phyloP scores from a whole-genome alignment of 2,113 vertebrate species.

The Craseonycteris thonglongyai region DNA sequence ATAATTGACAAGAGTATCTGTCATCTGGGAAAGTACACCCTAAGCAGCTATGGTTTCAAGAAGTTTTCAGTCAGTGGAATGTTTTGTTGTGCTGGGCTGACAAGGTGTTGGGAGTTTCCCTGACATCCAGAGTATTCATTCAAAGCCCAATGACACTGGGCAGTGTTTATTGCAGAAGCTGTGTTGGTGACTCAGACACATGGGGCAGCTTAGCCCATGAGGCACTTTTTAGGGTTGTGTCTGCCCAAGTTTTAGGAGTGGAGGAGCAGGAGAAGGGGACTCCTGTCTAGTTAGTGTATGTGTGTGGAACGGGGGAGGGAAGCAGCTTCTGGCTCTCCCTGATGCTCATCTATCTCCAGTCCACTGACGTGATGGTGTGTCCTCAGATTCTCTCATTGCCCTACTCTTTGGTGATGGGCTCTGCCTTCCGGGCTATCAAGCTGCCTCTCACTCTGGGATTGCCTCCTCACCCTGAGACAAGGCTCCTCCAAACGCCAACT shows the following conservation, averaged over 20 bases:
- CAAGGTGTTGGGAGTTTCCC: background rate
- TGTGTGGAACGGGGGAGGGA: too few species aligned
- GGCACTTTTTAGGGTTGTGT: background rate
- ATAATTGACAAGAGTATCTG: background rate
- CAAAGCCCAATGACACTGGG: background rate
- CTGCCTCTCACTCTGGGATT: background rate
- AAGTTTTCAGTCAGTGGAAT: background rate
- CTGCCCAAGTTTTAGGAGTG: background rate
- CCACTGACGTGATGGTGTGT: background rate
- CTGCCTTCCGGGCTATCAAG: background rate
- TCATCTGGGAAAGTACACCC: background rate
- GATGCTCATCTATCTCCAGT: background rate
- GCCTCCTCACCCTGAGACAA: background rate
- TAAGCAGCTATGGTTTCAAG: background rate
- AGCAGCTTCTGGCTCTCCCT: background rate
- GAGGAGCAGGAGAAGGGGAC: background rate
- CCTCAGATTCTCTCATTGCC: background rate
- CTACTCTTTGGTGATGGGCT: background rate
- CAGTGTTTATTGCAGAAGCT: background rate
- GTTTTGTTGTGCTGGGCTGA: background rate
- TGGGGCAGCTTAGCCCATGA: background rate
- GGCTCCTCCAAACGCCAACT: background rate
- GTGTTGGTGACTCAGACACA: background rate
- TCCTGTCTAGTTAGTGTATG: too few species aligned
- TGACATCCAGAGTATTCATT: background rate